Percentiles rank a stretch among this genome's conserved stretches.
These are phyloP conservation scores for Varroa destructor DNA, from an alignment of 1,140 invertebrate genomes.

Conservation along the genomic window DNA sequence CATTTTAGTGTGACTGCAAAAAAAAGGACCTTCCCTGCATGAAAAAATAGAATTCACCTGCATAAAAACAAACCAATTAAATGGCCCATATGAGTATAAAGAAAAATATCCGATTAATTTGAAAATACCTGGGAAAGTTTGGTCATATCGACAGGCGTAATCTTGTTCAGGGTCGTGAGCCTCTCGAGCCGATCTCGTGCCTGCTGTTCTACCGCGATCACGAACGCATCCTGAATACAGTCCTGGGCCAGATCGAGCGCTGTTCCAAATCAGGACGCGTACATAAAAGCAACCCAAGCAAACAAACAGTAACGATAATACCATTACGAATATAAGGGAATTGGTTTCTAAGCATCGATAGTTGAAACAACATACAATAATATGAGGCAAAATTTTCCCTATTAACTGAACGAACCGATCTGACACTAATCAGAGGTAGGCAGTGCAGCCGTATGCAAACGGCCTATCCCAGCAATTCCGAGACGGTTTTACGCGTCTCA, in stretches of 20 bases:
- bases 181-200: constrained; percentile 73
- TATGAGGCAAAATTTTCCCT: too few relatives aligned
- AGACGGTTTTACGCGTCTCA: too few relatives aligned
- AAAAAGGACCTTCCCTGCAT: too few relatives aligned
- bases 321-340: too few relatives aligned
- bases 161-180: constrained; percentile 71
- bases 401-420: too few relatives aligned
- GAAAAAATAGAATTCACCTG: too few relatives aligned
- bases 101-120: constrained; percentile 24
- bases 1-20: too few relatives aligned
- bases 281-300: constrained; percentile 41
- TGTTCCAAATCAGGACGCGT: constrained; percentile 40
- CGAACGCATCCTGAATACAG: constrained; percentile 83
- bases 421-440: too few relatives aligned
- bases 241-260: constrained; percentile 71
- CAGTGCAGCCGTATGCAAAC: too few relatives aligned
- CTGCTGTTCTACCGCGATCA: constrained; percentile 87
- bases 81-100: neutral
- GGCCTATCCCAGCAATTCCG: too few relatives aligned
- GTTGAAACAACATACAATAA: constrained; percentile 35
- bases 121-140: constrained; percentile 59
- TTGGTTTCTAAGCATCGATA: constrained; percentile 25
- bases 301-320: constrained; percentile 27
- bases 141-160: constrained; percentile 87
- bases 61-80: too few relatives aligned